Evolutionary conservation across 2,113 vertebrate genomes (phyloP), one percentile per base, ranked within the genome.

Genomic region (Hippoglossus stenolepis): DNA sequence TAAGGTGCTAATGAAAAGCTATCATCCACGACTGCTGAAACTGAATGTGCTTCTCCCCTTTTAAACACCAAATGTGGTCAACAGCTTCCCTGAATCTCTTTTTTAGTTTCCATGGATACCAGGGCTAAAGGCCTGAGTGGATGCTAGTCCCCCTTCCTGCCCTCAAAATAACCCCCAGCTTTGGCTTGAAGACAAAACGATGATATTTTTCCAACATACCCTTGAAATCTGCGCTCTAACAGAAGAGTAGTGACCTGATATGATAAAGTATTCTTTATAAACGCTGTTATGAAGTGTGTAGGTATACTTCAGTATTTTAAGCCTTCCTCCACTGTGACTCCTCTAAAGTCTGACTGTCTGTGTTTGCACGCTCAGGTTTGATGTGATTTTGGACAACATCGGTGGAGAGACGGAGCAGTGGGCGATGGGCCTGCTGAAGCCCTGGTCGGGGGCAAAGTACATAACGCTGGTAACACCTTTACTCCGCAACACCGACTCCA

Each of bases 381-480:
- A 98, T 78, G 93, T 97, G 65, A 93, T 99, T 82, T 91, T 99
- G 26, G 97, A 98, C 90, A 93, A 92, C 38, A 94, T 99, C 71
- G 97, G 97, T 14, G 96, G 96, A 73, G 91, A 95, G 18, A 96
- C 95, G 1, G 97, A 98, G 85, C 86, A 92, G 17, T 97, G 96
- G 96, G 96, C 95, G 35, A 70, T 93, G 72, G 88, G 83, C 61
- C 89, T 95, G 58, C 93, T 99, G 89, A 97, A 95, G 90, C 95
- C 97, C n/a, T 98, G 97, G 97, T 95, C 96, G 0, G 97, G 97
- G 73, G 95, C 97, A 14, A 97, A 96, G 0, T 98, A 96, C 1
- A 94, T 97, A 80, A 97, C 97, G 0, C 87, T 99, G 88, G 96
- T 98, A 40, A 96, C 97, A 0, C 97, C 97, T 40, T 96, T 98